phyloP scores from a whole-genome alignment of 2,113 vertebrate genomes.

The Polyodon spathula region DNA sequence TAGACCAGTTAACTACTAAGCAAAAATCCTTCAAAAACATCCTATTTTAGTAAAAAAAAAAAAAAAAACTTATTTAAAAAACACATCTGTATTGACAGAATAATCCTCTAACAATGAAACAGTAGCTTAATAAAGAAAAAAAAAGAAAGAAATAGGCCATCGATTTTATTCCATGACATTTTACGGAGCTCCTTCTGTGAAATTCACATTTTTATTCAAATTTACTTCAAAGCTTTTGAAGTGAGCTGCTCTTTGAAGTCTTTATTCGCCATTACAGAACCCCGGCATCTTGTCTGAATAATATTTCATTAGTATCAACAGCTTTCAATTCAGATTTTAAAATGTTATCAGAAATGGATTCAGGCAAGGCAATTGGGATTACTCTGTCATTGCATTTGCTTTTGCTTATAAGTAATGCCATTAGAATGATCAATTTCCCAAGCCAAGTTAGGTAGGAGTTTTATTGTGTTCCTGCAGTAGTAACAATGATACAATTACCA shows the following conservation, averaged over 20 bases:
- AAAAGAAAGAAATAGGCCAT: conserved; percentile 34
- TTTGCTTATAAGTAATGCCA: too few relatives aligned
- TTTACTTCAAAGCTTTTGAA: conserved; percentile 46
- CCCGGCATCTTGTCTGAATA: conserved; percentile 14
- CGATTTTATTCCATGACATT: conserved; percentile 48
- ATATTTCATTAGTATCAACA: background rate
- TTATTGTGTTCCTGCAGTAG: too few relatives aligned
- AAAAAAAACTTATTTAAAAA: background rate
- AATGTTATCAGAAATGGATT: background rate
- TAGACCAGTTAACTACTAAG: too few relatives aligned
- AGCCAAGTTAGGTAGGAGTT: too few relatives aligned
- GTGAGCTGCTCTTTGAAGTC: conserved; percentile 40
- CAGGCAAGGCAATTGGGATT: too few relatives aligned
- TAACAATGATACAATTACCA: too few relatives aligned
- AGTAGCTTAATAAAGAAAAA: background rate
- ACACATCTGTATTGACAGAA: too few relatives aligned
- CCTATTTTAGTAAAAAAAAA: too few relatives aligned
- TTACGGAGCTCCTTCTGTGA: conserved; percentile 40
- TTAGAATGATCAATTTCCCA: too few relatives aligned
- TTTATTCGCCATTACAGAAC: conserved; percentile 42
- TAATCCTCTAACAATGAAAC: too few relatives aligned
- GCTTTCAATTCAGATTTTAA: background rate
- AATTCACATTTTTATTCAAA: conserved; percentile 43
- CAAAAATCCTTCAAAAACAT: too few relatives aligned
- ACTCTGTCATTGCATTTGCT: too few relatives aligned